Percentiles rank a stretch among this genome's conserved stretches.
These are phyloP conservation scores for Leptodactylus fallax DNA, from an alignment of 2,797 vertebrate species.

Conservation along the genomic window DNA sequence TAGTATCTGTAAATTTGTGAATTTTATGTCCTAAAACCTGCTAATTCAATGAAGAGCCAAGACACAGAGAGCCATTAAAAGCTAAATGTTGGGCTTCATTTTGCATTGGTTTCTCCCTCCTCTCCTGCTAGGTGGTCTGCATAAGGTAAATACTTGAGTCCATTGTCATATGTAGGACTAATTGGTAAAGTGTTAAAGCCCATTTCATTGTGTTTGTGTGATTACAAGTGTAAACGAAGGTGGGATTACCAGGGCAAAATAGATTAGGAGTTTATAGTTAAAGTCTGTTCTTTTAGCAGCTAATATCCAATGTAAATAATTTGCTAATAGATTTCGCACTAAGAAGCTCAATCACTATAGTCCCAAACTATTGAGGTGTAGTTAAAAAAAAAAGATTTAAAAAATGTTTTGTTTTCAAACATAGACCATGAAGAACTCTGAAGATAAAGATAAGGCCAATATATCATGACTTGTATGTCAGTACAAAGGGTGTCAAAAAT, in stretches of 20 bases:
- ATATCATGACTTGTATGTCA: no score
- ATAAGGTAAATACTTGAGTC: slow-evolving; percentile 64
- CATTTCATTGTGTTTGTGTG: slow-evolving; percentile 64
- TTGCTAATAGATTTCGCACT: slow-evolving; percentile 71
- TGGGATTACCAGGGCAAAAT: slow-evolving; percentile 68
- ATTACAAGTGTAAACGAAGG: slow-evolving; percentile 71
- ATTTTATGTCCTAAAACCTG: slow-evolving; percentile 37
- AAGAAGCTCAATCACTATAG: slow-evolving; percentile 65
- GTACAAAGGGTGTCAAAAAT: no score
- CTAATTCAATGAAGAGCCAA: slow-evolving; percentile 22
- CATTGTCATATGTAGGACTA: slow-evolving; percentile 70
- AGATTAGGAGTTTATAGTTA: slow-evolving; percentile 74
- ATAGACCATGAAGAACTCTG: no score
- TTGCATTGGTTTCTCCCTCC: slow-evolving; percentile 62
- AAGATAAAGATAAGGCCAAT: no score
- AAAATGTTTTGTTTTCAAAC: no score
- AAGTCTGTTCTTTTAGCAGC: slow-evolving; percentile 67
- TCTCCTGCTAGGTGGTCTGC: slow-evolving; percentile 75
- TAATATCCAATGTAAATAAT: slow-evolving; percentile 75
- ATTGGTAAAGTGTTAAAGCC: slow-evolving; percentile 72
- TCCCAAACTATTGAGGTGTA: no score
- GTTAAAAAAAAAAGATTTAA: no score
- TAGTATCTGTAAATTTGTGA: slow-evolving; percentile 21
- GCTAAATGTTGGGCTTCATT: slow-evolving; percentile 64
- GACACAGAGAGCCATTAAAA: slow-evolving; percentile 9